A percentile compares a stretch with the other conserved stretches of the same genome.
These are phyloP conservation scores for Leptobrachium ailaonicum DNA, from an alignment of 2,113 vertebrate species.

Conservation along the genomic window DNA sequence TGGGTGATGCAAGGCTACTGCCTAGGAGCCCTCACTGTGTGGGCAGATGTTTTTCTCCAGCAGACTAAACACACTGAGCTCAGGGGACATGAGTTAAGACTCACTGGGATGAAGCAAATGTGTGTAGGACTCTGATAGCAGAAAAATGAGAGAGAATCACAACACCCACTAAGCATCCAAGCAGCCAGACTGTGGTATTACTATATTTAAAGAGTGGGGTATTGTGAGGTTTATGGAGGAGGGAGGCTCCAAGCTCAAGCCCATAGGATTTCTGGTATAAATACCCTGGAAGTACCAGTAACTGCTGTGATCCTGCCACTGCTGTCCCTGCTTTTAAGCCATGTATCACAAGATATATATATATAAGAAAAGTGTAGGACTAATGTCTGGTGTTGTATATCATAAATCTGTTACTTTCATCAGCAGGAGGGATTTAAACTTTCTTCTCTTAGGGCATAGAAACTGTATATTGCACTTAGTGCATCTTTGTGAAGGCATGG, in stretches of 20 bases:
- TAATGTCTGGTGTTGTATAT: too few species aligned
- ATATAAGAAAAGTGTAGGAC: too few species aligned
- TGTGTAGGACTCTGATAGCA: neutral
- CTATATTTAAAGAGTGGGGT: too few species aligned
- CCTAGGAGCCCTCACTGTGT: conserved; percentile 28
- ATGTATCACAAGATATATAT: neutral
- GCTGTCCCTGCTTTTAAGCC: neutral
- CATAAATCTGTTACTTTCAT: too few species aligned
- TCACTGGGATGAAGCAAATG: conserved; percentile 6
- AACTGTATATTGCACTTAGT: too few species aligned
- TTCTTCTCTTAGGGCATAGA: too few species aligned
- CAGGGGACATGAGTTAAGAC: conserved; percentile 33
- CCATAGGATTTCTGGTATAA: neutral
- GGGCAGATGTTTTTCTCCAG: conserved; percentile 5
- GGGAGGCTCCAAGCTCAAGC: neutral
- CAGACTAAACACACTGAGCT: conserved; percentile 28
- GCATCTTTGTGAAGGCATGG: too few species aligned
- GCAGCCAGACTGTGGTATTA: too few species aligned
- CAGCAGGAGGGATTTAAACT: too few species aligned
- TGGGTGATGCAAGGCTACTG: conserved; percentile 16
- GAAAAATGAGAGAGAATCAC: neutral
- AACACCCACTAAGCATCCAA: neutral
- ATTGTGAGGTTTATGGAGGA: neutral
- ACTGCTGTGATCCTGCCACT: neutral
- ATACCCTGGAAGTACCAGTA: neutral